Percentiles rank a stretch among this genome's conserved stretches.
These are phyloP conservation scores for Heliocidaris tuberculata DNA, from an alignment of 35 echinoderm and acorn worm genomes.

Conservation along the genomic window DNA sequence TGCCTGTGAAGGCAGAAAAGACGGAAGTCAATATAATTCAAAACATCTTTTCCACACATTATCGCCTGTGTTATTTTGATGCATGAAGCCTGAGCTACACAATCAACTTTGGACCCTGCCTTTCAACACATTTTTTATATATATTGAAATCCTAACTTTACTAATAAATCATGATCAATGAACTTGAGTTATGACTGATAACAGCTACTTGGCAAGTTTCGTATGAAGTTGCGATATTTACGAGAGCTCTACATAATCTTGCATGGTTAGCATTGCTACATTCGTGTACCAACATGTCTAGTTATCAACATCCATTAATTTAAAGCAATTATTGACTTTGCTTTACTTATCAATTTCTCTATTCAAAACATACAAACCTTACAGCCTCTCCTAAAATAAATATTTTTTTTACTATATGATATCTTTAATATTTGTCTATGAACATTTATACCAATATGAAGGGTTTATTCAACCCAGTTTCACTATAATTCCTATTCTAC, in stretches of 20 bases:
- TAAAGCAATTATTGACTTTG: slow-evolving; percentile 2
- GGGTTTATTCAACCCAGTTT: neutral
- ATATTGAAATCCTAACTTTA: neutral
- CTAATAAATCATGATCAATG: neutral
- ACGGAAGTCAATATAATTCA: neutral
- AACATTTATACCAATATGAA: neutral
- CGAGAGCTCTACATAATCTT: neutral
- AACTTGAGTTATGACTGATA: neutral
- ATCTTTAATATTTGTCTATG: neutral
- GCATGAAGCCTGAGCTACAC: neutral
- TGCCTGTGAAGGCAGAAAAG: neutral
- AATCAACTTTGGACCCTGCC: neutral
- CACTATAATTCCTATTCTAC: neutral
- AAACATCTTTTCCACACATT: neutral
- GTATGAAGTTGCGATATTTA: neutral
- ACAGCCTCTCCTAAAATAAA: neutral
- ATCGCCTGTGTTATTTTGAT: neutral
- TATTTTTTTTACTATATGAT: neutral
- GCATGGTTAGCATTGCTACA: neutral
- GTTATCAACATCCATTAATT: neutral
- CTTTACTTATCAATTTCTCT: neutral
- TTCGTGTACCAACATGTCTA: neutral
- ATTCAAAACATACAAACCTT: neutral
- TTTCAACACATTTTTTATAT: neutral
- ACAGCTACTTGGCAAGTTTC: neutral